These are phyloP conservation scores for Cylas formicarius DNA, from an alignment of 1,140 invertebrate species.

Conservation along the genomic window DNA sequence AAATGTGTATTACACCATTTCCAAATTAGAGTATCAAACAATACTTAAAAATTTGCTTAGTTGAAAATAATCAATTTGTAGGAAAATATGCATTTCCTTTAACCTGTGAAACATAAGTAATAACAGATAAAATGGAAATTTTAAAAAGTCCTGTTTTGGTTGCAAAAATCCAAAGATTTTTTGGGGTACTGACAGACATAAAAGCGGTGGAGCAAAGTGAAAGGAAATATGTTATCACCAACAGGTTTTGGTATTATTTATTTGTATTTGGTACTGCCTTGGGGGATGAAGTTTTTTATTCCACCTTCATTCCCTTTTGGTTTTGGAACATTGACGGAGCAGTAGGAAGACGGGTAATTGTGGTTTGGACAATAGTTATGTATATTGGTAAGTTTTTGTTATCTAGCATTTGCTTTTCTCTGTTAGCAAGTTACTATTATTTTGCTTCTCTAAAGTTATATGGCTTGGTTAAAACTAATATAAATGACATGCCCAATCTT, in stretches of 20 bases:
- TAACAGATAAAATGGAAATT: slow-evolving; percentile 46
- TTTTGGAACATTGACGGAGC: slow-evolving; percentile 88
- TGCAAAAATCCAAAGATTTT: slow-evolving; percentile 62
- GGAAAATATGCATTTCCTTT: neutral
- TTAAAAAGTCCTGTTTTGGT: slow-evolving; percentile 63
- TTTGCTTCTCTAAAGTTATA: too few relatives aligned
- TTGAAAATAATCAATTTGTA: too few relatives aligned
- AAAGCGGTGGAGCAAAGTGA: slow-evolving; percentile 35
- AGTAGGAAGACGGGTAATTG: slow-evolving; percentile 67
- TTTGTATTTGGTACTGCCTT: slow-evolving; percentile 76
- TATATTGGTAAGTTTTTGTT: slow-evolving; percentile 60
- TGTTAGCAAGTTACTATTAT: too few relatives aligned
- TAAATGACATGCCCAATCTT: too few relatives aligned
- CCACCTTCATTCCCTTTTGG: slow-evolving; percentile 81
- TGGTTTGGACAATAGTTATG: slow-evolving; percentile 82
- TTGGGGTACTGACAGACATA: slow-evolving; percentile 46
- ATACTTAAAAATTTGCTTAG: too few relatives aligned
- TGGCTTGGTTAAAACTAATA: too few relatives aligned
- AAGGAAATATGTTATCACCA: slow-evolving; percentile 53
- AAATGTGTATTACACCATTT: too few relatives aligned
- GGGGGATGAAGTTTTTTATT: slow-evolving; percentile 85
- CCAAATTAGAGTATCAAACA: too few relatives aligned
- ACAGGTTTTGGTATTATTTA: slow-evolving; percentile 79
- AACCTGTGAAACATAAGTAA: neutral
- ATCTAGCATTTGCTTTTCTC: too few relatives aligned